Base-by-base conservation (phyloP, 2,797 vertebrate genomes). In the Chaetodon trifasciatus region DNA sequence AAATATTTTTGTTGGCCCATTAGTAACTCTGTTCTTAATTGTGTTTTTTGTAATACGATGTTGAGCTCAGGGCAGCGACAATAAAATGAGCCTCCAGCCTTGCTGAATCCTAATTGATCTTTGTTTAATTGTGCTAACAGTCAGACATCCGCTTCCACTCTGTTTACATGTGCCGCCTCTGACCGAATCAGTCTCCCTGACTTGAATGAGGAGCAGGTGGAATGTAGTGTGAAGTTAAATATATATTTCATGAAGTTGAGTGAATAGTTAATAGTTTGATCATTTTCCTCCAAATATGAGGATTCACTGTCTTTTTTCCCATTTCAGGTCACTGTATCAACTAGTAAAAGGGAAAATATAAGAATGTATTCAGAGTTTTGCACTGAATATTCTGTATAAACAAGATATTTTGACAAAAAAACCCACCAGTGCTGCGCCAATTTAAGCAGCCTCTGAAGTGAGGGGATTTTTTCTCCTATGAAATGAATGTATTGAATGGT, bases 101-200 rank as follows among this genome's bases (percentile, higher is more conserved):
- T 40, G 28, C 12, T 50, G 67, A 88, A 78, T 83, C 40, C 52
- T 76, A 83, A 85, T 76, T 66, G 56, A 81, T 78, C 65, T 72
- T 65, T 82, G 19, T 58, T 70, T 75, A 13, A 57, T 68, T 80
- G 63, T 56, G 39, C 52, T 32, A 28, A 72, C 13, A 76, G 24
- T 47, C 64, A 68, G n/a, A 80, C 10, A 74, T 66, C 19, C 42
- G 50, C 53, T 16, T 7, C 60, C 39, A 42, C 19, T 61, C 32
- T 53, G 40, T 64, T 56, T 53, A 55, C 3, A 56, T 37, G 32
- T 58, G 5, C 15, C 52, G 21, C 1, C 39, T 84, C 46, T 11
- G 37, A 70, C 32, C 75, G 37, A 39, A 69, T 63, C n/a, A 56
- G 44, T 72, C 23, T 64, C 15, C 15, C 28, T 58, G 65, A 60